These are phyloP conservation scores for Phylloscopus whistleri DNA, from an alignment of 2,113 vertebrate species.

Conservation along the genomic window DNA sequence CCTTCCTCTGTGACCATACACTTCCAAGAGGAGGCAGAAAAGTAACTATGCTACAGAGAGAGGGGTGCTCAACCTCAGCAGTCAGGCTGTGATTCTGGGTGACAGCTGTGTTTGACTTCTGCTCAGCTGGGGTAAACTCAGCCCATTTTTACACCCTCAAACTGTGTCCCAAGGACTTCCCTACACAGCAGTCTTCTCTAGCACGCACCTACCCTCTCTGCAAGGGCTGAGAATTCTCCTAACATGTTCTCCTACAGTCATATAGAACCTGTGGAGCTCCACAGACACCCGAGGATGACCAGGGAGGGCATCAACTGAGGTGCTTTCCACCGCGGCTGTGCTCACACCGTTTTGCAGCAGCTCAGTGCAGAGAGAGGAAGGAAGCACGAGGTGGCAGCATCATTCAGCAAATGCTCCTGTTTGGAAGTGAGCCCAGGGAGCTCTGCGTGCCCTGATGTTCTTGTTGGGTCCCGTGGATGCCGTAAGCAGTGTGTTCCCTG, in stretches of 20 bases:
- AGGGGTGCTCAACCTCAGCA: neutral
- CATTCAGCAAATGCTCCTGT: neutral
- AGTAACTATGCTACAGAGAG: neutral
- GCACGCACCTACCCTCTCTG: neutral
- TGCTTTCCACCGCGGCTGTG: neutral
- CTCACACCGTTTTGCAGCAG: rapidly evolving
- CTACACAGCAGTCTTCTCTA: neutral
- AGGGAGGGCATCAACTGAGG: neutral
- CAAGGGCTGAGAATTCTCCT: neutral
- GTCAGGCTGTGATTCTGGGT: neutral
- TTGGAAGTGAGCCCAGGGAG: neutral
- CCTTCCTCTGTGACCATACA: neutral
- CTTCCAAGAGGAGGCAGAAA: neutral
- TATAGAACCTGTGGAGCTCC: neutral
- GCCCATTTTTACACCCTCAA: neutral
- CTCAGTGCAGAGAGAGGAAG: neutral
- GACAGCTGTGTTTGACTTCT: neutral
- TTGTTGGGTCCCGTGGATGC: neutral
- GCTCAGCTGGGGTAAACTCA: neutral
- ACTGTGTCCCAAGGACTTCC: neutral
- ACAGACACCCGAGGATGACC: neutral
- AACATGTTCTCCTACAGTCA: neutral
- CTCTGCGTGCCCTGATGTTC: rapidly evolving
- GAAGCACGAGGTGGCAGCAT: constrained; percentile 45
- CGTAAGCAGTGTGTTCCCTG: rapidly evolving